Conservation (phyloP, 2,888 invertebrate species). For the Ormia ochracea region DNA sequence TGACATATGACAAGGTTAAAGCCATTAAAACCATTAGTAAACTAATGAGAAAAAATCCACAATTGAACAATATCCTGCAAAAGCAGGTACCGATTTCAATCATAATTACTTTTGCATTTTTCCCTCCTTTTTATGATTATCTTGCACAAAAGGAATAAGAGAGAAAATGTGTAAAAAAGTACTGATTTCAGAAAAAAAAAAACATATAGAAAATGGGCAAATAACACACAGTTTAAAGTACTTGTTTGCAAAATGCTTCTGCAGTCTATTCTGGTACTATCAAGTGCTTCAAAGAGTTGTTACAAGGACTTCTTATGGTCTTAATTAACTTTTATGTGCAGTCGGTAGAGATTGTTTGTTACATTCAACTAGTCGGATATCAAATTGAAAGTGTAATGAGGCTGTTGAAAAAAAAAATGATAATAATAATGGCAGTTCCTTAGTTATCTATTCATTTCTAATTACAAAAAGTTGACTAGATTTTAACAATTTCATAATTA, state of each 20-base stretch:
- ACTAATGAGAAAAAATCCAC: slow-evolving; percentile 17
- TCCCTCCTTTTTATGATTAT: background rate
- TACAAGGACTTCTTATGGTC: background rate
- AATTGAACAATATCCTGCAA: slow-evolving; percentile 34
- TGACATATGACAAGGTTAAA: slow-evolving; percentile 49
- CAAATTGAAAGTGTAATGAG: background rate
- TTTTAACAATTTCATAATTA: too few relatives aligned
- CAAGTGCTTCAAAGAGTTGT: background rate
- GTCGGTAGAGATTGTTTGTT: background rate
- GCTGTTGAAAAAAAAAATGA: background rate
- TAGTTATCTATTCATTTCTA: background rate
- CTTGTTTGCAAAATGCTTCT: background rate
- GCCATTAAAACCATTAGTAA: slow-evolving; percentile 32
- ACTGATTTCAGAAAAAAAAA: background rate
- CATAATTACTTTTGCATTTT: background rate
- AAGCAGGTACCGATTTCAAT: slow-evolving; percentile 16
- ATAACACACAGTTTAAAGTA: background rate
- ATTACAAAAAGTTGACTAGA: background rate
- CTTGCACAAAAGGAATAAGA: background rate
- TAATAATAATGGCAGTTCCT: background rate
- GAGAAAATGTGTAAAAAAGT: background rate
- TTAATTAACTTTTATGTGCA: background rate
- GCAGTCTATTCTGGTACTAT: background rate
- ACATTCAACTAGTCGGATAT: background rate
- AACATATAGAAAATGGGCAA: background rate